These are phyloP conservation scores for Brenthis ino DNA, from an alignment of 2,888 invertebrate genomes.

Conservation along the genomic window DNA sequence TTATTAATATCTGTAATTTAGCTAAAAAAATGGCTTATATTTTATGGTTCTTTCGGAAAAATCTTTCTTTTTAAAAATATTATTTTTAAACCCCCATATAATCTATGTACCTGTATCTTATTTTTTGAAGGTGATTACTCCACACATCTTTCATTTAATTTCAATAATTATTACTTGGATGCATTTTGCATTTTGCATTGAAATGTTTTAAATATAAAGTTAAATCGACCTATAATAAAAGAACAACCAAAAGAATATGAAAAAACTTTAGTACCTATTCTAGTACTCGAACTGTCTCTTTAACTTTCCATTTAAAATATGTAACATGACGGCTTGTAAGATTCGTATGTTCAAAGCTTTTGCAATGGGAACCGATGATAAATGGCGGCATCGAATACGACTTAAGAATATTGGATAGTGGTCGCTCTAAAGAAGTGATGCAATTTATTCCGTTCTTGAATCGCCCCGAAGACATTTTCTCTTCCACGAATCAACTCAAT, in stretches of 20 bases:
- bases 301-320: slow-evolving; percentile 9
- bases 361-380: slow-evolving; percentile 34
- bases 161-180: neutral
- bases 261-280: neutral
- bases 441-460: slow-evolving; percentile 41
- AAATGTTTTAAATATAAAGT: neutral
- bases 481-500: slow-evolving; percentile 33
- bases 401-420: slow-evolving; percentile 41
- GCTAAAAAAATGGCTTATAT: too few species aligned
- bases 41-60: too few species aligned
- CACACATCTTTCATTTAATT: too few species aligned
- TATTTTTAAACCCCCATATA: too few species aligned
- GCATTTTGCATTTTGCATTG: too few species aligned
- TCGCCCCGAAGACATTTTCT: slow-evolving; percentile 37
- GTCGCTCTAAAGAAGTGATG: slow-evolving; percentile 37
- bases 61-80: too few species aligned
- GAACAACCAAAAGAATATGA: neutral
- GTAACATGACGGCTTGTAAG: slow-evolving; percentile 17
- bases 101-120: too few species aligned
- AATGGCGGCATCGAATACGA: slow-evolving; percentile 37
- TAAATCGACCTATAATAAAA: neutral
- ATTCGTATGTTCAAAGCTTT: slow-evolving; percentile 31
- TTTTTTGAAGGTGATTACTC: too few species aligned
- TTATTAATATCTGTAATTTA: too few species aligned
- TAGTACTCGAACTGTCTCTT: slow-evolving; percentile 5